Evolutionary conservation across 2,888 invertebrate species (phyloP), one percentile per base, ranked within the genome.

Genomic region (Cataglyphis cursor): DNA sequence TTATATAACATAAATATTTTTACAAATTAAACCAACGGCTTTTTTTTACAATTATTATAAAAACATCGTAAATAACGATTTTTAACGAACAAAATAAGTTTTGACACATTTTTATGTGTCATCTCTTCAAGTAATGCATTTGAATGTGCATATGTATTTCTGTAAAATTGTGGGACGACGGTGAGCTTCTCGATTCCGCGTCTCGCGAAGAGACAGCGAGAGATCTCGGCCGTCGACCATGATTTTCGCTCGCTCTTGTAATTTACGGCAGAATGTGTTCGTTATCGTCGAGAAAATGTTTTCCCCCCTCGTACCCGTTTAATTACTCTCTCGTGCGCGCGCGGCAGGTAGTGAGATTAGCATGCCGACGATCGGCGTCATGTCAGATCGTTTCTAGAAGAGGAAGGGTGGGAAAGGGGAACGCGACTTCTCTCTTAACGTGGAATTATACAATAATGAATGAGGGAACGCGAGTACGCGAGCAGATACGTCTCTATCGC

Each of bases 371-470:
- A 10, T 44, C 68, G 35, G 15, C 64, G 21, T 41, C 15, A 15
- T 48, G 44, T 12, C 35, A 62, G 51, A 28, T 31, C 1, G 44
- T 74, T 44, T 24, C 35, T 61, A 62, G 57, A 48, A 66, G 44
- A 78, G 51, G 54, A n/a, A 54, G 73, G 44, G 2, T 28, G 65
- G 59, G 51, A 44, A 15, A 35, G 73, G 44, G 35, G 35, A 59
- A 72, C 72, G 31, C 83, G 62, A 74, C 65, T 73, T 80, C 68
- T 83, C 73, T 80, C 68, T 83, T 78, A 76, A 78, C 54, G 41
- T 68, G 35, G 70, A 78, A 78, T 78, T 70, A 78, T 21, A 57
- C 57, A 72, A 78, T 70, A 78, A 78, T 70, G 41, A 70, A 35
- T 51, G 57, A 62, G 31, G 9, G 24, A 51, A 1, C 24, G 18